phyloP scores from a whole-genome alignment of 53 echinoderm and acorn worm species.

The Holothuria scabra region DNA sequence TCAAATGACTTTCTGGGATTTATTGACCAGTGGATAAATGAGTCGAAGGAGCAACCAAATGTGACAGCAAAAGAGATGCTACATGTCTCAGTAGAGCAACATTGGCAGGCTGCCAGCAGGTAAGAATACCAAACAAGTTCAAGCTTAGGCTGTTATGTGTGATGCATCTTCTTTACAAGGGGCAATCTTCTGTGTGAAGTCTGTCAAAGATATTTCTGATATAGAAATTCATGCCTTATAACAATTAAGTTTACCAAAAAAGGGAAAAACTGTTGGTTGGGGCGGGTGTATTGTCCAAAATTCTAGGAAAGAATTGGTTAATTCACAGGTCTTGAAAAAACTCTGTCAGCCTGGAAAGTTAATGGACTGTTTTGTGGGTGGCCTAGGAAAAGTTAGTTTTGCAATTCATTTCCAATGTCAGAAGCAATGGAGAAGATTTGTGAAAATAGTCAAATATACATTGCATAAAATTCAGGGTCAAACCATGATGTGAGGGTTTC shows the following conservation, averaged over 20 bases:
- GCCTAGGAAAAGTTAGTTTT: not conserved
- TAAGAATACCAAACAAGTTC: no score
- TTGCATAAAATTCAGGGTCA: not conserved
- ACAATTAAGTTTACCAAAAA: no score
- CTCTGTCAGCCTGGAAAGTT: not conserved
- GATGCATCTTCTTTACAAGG: no score
- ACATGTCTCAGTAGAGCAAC: no score
- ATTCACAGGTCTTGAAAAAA: not conserved
- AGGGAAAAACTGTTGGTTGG: no score
- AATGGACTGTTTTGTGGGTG: not conserved
- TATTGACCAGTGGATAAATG: constrained; percentile 37
- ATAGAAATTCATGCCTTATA: no score
- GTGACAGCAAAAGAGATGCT: not conserved
- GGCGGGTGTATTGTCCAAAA: not conserved
- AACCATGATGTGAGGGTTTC: not conserved
- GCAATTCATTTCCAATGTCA: no score
- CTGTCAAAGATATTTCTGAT: no score
- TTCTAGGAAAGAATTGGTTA: not conserved
- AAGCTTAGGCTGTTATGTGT: no score
- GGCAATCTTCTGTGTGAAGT: no score
- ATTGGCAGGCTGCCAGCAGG: no score
- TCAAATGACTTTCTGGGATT: constrained; percentile 42
- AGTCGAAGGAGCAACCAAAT: constrained; percentile 5
- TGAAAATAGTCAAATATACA: not conserved
- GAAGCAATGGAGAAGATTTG: no score